Conservation (phyloP, 2,888 invertebrate species). For the Osedax fenrisi region DNA sequence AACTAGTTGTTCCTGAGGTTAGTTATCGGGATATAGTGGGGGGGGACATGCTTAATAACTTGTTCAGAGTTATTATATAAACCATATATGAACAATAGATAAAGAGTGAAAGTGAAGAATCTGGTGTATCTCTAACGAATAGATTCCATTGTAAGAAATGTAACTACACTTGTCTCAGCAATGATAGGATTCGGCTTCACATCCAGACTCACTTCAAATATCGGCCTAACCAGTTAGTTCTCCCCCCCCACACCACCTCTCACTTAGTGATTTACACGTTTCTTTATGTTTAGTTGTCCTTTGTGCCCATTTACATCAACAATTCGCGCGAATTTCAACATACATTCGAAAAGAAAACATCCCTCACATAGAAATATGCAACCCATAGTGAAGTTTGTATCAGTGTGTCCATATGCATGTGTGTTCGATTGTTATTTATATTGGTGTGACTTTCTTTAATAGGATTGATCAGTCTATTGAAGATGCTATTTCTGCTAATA, state of each 20-base stretch:
- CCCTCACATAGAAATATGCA: background rate
- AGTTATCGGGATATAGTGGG: too few species aligned
- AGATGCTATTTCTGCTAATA: background rate
- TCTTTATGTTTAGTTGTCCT: background rate
- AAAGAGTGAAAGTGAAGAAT: too few species aligned
- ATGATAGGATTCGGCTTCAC: background rate
- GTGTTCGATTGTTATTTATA: too few species aligned
- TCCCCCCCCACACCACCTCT: background rate
- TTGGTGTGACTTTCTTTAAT: too few species aligned
- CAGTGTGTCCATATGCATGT: too few species aligned
- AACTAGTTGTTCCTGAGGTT: too few species aligned
- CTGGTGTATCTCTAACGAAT: background rate
- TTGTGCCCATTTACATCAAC: background rate
- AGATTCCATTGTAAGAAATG: background rate
- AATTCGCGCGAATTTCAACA: background rate
- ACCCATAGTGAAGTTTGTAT: background rate
- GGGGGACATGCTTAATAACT: too few species aligned
- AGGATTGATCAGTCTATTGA: too few species aligned
- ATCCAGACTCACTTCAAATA: background rate
- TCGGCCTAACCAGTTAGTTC: background rate
- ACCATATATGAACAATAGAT: too few species aligned
- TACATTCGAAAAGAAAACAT: background rate
- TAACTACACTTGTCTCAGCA: background rate
- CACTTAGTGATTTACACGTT: background rate
- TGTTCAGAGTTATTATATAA: too few species aligned